Evolutionary conservation across 2,888 invertebrate genomes (phyloP).

Genomic region (Sesamia inferens): DNA sequence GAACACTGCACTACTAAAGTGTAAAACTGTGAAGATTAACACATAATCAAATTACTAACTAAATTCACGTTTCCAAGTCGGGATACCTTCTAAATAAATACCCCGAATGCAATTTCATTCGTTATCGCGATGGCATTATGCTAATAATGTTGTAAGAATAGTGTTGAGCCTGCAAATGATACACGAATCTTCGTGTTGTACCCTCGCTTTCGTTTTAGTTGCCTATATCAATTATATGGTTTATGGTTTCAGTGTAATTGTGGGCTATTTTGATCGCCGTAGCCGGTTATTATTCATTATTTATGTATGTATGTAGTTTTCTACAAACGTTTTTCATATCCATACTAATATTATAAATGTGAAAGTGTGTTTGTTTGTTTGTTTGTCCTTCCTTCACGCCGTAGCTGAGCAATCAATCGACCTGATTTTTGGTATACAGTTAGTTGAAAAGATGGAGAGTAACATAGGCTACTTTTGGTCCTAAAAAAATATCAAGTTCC

Average conservation of each 20-base stretch:
- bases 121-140: conserved; percentile 62
- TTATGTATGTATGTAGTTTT: neutral
- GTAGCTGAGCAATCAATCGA: no score
- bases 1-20: neutral
- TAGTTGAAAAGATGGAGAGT: no score
- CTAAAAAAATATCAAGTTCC: no score
- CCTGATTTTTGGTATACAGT: no score
- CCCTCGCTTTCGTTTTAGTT: conserved; percentile 38
- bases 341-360: no score
- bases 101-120: conserved; percentile 54
- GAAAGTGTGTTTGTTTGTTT: no score
- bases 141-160: conserved; percentile 61
- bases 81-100: conserved; percentile 57
- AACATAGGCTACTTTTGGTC: no score
- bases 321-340: neutral
- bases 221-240: conserved; percentile 40
- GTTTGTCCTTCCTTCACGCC: no score
- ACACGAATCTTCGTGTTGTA: conserved; percentile 60
- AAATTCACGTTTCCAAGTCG: conserved; percentile 23
- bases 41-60: conserved; percentile 43
- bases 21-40: conserved; percentile 39
- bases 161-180: conserved; percentile 49
- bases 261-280: conserved; percentile 6
- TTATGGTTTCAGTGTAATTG: conserved; percentile 22
- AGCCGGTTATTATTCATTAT: conserved; percentile 4